These are phyloP conservation scores for Sceloporus tristichus DNA, from an alignment of 2,113 vertebrate genomes.

Conservation along the genomic window DNA sequence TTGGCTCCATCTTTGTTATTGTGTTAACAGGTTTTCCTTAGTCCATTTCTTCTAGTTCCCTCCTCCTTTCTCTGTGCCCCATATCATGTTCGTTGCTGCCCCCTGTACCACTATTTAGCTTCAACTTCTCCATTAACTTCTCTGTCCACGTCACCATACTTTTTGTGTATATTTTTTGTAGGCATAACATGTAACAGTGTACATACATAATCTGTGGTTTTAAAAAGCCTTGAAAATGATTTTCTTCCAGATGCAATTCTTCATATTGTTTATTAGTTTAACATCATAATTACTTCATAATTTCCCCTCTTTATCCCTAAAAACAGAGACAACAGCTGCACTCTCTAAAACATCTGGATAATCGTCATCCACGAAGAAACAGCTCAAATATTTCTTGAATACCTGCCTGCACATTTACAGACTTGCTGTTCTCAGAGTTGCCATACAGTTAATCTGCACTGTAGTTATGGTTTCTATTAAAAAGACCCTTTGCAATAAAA, in stretches of 20 bases:
- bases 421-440: constrained; percentile 62
- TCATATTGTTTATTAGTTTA: constrained; percentile 20
- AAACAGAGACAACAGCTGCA: constrained; percentile 1
- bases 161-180: background rate
- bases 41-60: background rate
- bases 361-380: constrained; percentile 60
- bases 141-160: background rate
- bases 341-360: constrained; percentile 51
- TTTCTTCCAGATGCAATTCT: background rate
- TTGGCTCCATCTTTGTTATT: background rate
- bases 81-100: background rate
- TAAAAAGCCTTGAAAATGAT: constrained; percentile 6
- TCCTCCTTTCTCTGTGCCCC: background rate
- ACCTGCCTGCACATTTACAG: constrained; percentile 55
- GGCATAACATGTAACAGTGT: background rate
- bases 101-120: background rate
- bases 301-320: background rate
- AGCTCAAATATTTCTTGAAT: constrained; percentile 61
- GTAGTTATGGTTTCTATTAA: constrained; percentile 79
- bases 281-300: constrained; percentile 5
- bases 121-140: background rate
- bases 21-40: constrained; percentile 16
- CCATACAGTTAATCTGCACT: constrained; percentile 68
- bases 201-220: background rate
- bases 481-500: constrained; percentile 74